Conservation (phyloP, 92 coral and sea anemone genomes). For the Blastomussa wellsi region DNA sequence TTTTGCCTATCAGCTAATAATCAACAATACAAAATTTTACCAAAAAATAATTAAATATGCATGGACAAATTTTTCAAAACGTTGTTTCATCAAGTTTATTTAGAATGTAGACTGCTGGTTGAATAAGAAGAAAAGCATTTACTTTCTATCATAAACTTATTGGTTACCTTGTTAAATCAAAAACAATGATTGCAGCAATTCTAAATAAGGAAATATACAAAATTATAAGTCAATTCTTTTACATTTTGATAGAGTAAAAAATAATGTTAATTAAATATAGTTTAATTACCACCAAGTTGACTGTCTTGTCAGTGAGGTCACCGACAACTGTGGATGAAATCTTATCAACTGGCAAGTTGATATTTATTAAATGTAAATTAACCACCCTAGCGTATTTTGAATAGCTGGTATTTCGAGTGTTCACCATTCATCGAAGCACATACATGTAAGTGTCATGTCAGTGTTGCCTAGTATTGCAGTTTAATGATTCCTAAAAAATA, state of each 20-base stretch:
- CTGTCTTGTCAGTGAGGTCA: too few relatives aligned
- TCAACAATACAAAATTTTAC: not conserved
- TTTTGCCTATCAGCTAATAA: not conserved
- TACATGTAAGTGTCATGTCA: too few relatives aligned
- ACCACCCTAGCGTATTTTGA: too few relatives aligned
- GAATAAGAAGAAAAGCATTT: not conserved
- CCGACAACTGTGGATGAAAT: too few relatives aligned
- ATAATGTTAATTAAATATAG: not conserved
- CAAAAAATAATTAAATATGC: too few relatives aligned
- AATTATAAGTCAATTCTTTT: too few relatives aligned
- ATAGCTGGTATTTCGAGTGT: too few relatives aligned
- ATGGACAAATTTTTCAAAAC: not conserved
- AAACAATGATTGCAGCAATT: slow-evolving; percentile 93
- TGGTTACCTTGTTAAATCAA: slow-evolving; percentile 83
- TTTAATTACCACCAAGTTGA: not conserved
- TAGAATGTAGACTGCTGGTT: not conserved
- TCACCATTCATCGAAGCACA: too few relatives aligned
- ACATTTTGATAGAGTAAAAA: too few relatives aligned
- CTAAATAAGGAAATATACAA: slow-evolving; percentile 43
- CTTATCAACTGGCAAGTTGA: too few relatives aligned
- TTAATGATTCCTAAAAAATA: not conserved
- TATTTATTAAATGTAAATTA: too few relatives aligned
- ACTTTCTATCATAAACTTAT: not conserved
- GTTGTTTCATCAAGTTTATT: not conserved
- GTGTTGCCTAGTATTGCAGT: too few relatives aligned